These are phyloP conservation scores for Botia kubotai DNA, from an alignment of 2,797 vertebrate genomes.

Conservation along the genomic window DNA sequence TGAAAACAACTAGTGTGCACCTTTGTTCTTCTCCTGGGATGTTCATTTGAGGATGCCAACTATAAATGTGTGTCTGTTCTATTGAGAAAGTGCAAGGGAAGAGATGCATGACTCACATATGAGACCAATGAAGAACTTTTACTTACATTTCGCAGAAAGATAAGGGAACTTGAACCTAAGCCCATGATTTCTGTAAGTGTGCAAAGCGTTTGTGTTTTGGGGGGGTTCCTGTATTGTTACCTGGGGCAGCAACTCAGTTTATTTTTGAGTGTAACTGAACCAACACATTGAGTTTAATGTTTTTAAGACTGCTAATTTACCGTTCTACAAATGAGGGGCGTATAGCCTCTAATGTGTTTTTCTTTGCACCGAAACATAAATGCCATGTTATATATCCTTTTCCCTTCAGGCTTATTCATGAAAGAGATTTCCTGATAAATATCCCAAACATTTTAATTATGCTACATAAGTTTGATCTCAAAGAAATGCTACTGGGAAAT, in stretches of 20 bases:
- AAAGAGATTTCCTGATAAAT: conserved; percentile 19
- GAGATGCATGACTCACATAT: not conserved
- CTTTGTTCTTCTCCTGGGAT: conserved; percentile 49
- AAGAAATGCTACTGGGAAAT: conserved; percentile 24
- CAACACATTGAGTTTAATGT: conserved; percentile 8
- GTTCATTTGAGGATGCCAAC: conserved; percentile 20
- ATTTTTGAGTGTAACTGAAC: not conserved
- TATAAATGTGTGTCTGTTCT: not conserved
- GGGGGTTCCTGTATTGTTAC: not conserved
- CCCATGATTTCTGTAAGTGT: not conserved
- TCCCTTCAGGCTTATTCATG: conserved; percentile 19
- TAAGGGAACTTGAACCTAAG: not conserved
- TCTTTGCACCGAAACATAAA: conserved; percentile 16
- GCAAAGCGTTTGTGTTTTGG: not conserved
- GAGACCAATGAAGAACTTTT: not conserved
- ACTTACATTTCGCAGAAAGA: not conserved
- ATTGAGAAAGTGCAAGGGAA: not conserved
- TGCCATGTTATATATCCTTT: not conserved
- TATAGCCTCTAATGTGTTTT: not conserved
- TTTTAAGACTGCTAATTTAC: conserved; percentile 7
- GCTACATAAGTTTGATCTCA: not conserved
- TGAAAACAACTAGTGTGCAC: conserved; percentile 46
- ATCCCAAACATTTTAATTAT: conserved; percentile 38
- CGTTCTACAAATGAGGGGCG: not conserved
- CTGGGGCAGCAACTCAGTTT: not conserved